Conservation (phyloP, 2,888 invertebrate species). For the Caenorhabditis sp. region DNA sequence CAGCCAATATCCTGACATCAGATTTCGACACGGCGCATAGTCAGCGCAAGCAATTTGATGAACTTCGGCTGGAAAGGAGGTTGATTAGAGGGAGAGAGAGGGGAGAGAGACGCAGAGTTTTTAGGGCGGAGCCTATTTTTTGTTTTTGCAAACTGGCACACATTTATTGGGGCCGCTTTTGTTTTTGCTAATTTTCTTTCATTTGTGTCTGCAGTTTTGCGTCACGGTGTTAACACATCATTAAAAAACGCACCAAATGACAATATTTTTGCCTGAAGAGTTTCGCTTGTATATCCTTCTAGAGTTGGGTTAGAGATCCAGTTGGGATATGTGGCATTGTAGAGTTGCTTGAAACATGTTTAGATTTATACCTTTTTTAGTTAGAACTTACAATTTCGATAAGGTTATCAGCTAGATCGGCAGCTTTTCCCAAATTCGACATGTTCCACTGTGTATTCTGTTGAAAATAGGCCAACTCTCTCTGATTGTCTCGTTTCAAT, state of each 20-base stretch:
- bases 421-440: conserved; percentile 47
- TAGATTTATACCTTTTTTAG: too few relatives aligned
- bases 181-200: too few relatives aligned
- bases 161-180: too few relatives aligned
- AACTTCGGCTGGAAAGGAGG: conserved; percentile 42
- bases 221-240: too few relatives aligned
- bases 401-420: conserved; percentile 61
- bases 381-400: conserved; percentile 44
- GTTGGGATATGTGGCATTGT: conserved; percentile 44
- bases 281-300: conserved; percentile 37
- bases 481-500: conserved; percentile 22
- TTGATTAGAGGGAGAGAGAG: too few relatives aligned
- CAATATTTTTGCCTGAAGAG: conserved; percentile 31
- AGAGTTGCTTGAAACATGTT: conserved; percentile 9
- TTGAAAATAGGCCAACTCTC: conserved; percentile 41
- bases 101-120: too few relatives aligned
- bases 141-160: too few relatives aligned
- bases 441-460: conserved; percentile 54
- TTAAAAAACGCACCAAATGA: conserved; percentile 24
- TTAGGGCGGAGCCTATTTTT: too few relatives aligned
- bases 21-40: conserved; percentile 47
- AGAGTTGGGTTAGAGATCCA: conserved; percentile 52
- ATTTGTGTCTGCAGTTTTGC: too few relatives aligned
- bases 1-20: conserved; percentile 61
- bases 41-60: conserved; percentile 57